Conservation (phyloP, 2,888 invertebrate species). For the Agrotis segetum region DNA sequence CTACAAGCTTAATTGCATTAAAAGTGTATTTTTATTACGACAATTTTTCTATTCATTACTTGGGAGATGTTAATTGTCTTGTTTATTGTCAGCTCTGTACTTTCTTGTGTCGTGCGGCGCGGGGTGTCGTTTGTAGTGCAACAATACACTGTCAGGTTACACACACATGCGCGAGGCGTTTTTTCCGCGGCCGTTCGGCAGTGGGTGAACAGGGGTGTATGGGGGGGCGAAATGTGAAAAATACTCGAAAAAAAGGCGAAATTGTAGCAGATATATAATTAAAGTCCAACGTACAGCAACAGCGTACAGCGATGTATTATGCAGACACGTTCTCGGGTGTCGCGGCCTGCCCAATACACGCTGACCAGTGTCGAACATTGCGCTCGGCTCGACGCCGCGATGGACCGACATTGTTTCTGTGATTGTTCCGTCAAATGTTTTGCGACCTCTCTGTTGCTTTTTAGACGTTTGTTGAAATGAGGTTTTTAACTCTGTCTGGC, state of each 20-base stretch:
- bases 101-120: slow-evolving; percentile 47
- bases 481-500: neutral
- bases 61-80: slow-evolving; percentile 59
- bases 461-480: slow-evolving; percentile 25
- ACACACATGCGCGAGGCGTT: slow-evolving; percentile 82
- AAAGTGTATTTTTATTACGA: slow-evolving; percentile 79
- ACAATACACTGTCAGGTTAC: slow-evolving; percentile 69
- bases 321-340: slow-evolving; percentile 85
- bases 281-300: slow-evolving; percentile 89
- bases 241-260: slow-evolving; percentile 91
- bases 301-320: slow-evolving; percentile 89
- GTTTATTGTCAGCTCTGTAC: slow-evolving; percentile 42
- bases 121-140: slow-evolving; percentile 61
- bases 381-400: slow-evolving; percentile 43
- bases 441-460: slow-evolving; percentile 10
- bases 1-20: slow-evolving; percentile 88
- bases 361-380: slow-evolving; percentile 63
- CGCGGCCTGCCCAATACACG: slow-evolving; percentile 74
- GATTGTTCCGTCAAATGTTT: slow-evolving; percentile 49
- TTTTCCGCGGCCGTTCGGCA: slow-evolving; percentile 87
- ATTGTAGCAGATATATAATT: slow-evolving; percentile 91
- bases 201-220: slow-evolving; percentile 79
- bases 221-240: slow-evolving; percentile 90
- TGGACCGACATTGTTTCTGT: slow-evolving; percentile 42
- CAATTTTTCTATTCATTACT: slow-evolving; percentile 74